A percentile compares a stretch with the other conserved stretches of the same genome.
phyloP scores from a whole-genome alignment of 2,797 vertebrate genomes.

The Eulemur coronatus region DNA sequence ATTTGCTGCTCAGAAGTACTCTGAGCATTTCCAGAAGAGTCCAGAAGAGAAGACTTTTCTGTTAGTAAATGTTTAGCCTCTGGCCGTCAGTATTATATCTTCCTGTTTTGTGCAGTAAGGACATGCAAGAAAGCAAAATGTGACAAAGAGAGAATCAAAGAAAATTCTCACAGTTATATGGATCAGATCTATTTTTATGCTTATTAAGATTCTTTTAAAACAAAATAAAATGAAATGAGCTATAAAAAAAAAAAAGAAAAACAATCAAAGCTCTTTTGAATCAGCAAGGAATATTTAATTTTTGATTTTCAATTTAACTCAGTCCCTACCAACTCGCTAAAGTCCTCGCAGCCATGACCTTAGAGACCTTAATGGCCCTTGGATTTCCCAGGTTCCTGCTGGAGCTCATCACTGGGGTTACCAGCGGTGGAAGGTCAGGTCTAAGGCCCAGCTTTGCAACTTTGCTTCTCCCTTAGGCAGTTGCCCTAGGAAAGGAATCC shows the following conservation, averaged over 20 bases:
- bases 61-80: constrained; percentile 5
- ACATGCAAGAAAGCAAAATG: neutral
- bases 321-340: neutral
- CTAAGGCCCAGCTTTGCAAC: neutral
- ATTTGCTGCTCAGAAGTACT: neutral
- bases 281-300: constrained; percentile 24
- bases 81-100: neutral
- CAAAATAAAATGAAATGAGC: constrained; percentile 54
- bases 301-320: constrained; percentile 42
- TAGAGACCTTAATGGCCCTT: neutral
- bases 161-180: neutral
- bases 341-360: neutral
- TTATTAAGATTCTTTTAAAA: constrained; percentile 59
- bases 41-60: neutral
- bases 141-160: constrained; percentile 40
- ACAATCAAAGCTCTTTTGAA: constrained; percentile 37
- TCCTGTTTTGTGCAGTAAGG: neutral
- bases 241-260: neutral
- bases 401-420: neutral
- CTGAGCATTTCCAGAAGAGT: constrained; percentile 12
- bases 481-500: constrained; percentile 56
- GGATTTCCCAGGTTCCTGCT: neutral
- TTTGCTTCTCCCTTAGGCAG: neutral
- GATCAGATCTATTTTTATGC: constrained; percentile 53
- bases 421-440: constrained; percentile 29